phyloP scores from a whole-genome alignment of 2,797 vertebrate species.

The Aldrovandia affinis region DNA sequence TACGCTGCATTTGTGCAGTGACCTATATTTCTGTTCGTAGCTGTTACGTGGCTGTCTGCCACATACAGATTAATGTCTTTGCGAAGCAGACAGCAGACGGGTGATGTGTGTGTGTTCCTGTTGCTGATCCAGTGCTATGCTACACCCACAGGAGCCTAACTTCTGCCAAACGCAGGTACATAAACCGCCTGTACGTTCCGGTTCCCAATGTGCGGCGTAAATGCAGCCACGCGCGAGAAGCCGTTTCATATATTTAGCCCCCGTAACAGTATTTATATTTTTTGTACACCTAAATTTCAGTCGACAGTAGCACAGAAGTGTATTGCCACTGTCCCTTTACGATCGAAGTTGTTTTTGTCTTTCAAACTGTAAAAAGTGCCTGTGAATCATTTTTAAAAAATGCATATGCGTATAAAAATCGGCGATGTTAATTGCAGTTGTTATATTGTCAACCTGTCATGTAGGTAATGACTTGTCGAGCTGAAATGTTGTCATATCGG shows the following conservation, averaged over 20 bases:
- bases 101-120: not conserved
- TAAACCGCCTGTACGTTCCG: too few species aligned
- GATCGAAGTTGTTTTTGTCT: not conserved
- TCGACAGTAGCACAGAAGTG: not conserved
- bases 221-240: not conserved
- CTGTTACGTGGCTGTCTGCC: too few species aligned
- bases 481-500: too few species aligned
- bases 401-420: too few species aligned
- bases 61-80: not conserved
- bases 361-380: not conserved
- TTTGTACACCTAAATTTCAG: not conserved
- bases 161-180: not conserved
- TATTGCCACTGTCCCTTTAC: too few species aligned
- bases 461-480: too few species aligned
- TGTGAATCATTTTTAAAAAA: not conserved
- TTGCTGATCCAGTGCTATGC: not conserved
- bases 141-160: not conserved
- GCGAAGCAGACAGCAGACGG: not conserved
- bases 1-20: not conserved
- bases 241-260: not conserved
- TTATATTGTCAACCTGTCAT: too few species aligned
- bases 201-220: not conserved
- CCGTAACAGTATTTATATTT: not conserved
- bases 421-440: too few species aligned
- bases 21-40: constrained; percentile 20